phyloP scores from a whole-genome alignment of 2,797 vertebrate genomes.

The Delichon dasypus region DNA sequence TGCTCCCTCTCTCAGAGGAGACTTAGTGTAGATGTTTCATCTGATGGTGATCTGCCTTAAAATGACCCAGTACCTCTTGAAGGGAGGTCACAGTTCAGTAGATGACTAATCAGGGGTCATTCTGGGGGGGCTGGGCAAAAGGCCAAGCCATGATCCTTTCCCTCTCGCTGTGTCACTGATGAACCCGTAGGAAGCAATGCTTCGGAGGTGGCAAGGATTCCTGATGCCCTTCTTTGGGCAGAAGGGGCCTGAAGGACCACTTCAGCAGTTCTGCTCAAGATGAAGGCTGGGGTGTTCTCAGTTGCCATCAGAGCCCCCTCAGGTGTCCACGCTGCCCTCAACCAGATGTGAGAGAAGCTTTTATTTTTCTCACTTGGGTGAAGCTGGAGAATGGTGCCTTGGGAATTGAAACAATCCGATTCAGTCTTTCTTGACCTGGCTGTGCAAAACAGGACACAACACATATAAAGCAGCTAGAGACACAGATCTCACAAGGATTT shows the following conservation, averaged over 20 bases:
- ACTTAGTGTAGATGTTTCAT: neutral
- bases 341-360: neutral
- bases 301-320: neutral
- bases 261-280: neutral
- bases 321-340: neutral
- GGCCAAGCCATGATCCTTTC: neutral
- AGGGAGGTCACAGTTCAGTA: neutral
- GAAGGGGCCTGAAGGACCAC: neutral
- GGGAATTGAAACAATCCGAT: neutral
- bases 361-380: neutral
- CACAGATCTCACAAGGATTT: neutral
- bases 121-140: neutral
- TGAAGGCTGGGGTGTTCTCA: neutral
- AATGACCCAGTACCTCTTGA: neutral
- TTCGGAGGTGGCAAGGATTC: neutral
- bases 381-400: neutral
- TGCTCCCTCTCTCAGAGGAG: neutral
- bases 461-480: neutral
- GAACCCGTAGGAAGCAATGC: neutral
- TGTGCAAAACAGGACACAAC: neutral
- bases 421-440: neutral
- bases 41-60: neutral
- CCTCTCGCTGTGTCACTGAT: neutral
- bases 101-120: neutral
- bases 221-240: neutral